Percentiles rank a stretch among this genome's conserved stretches.
Conservation (phyloP, 2,113 vertebrate genomes). For the Galemys pyrenaicus region DNA sequence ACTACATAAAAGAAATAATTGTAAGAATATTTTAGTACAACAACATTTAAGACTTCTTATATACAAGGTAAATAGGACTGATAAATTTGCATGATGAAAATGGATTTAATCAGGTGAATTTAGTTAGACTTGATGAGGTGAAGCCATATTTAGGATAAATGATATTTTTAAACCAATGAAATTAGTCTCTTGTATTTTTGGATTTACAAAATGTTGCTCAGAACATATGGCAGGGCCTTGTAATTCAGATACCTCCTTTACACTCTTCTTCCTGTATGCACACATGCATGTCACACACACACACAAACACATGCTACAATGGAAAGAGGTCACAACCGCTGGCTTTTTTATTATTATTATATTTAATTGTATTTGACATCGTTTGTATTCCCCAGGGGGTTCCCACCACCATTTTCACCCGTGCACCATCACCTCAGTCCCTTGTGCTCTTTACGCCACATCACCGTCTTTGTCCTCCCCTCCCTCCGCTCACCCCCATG, state of each 20-base stretch:
- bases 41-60: slow-evolving; percentile 54
- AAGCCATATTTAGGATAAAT: slow-evolving; percentile 61
- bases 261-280: not conserved
- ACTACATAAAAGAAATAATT: slow-evolving; percentile 56
- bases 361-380: no score
- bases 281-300: not conserved
- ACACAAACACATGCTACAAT: not conserved
- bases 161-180: slow-evolving; percentile 71
- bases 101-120: slow-evolving; percentile 71
- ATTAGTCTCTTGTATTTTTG: slow-evolving; percentile 50
- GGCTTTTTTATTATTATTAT: no score
- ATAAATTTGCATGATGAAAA: slow-evolving; percentile 70
- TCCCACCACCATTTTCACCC: no score
- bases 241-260: not conserved
- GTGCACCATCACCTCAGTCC: no score
- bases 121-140: slow-evolving; percentile 67
- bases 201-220: slow-evolving; percentile 50
- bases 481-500: no score
- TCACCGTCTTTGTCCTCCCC: no score
- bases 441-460: no score
- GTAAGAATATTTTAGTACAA: slow-evolving; percentile 60
- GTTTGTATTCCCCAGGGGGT: no score
- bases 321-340: not conserved
- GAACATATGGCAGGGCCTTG: slow-evolving; percentile 13
- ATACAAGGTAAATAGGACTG: slow-evolving; percentile 61